Evolutionary conservation across 2,888 invertebrate genomes (phyloP).

Genomic region (Petrophora chlorosata): DNA sequence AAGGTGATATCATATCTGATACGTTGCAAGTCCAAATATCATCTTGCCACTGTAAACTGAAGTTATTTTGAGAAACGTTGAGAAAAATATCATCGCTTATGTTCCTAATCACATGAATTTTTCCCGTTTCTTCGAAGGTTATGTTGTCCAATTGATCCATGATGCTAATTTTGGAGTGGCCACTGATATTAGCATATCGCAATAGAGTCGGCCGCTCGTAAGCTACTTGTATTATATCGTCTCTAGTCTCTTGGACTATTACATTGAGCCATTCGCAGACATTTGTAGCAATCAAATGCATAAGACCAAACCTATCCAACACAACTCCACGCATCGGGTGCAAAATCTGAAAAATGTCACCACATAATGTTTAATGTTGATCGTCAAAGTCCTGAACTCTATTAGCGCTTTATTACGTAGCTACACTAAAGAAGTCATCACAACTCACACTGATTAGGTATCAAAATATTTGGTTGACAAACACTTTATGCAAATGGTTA

Average conservation of each 20-base stretch:
- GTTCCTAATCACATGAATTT: slow-evolving; percentile 17
- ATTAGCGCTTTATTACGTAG: slow-evolving; percentile 1
- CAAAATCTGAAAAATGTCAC: too few species aligned
- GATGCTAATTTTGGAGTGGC: slow-evolving; percentile 50
- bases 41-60: slow-evolving; percentile 48
- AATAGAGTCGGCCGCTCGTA: slow-evolving; percentile 61
- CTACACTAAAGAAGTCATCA: not conserved
- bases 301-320: slow-evolving; percentile 91
- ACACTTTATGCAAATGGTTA: slow-evolving; percentile 13
- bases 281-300: slow-evolving; percentile 97
- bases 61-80: slow-evolving; percentile 37
- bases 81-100: slow-evolving; percentile 35
- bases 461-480: slow-evolving; percentile 6
- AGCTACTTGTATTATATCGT: slow-evolving; percentile 87
- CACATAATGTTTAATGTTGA: not conserved
- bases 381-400: not conserved
- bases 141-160: slow-evolving; percentile 52
- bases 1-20: slow-evolving; percentile 83
- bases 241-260: slow-evolving; percentile 93
- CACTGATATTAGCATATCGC: slow-evolving; percentile 66
- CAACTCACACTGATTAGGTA: slow-evolving; percentile 1
- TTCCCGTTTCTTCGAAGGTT: slow-evolving; percentile 44
- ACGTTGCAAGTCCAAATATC: slow-evolving; percentile 70
- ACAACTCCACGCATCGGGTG: slow-evolving; percentile 78
- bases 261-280: slow-evolving; percentile 96